These are phyloP conservation scores for Belonocnema kinseyi DNA, from an alignment of 1,140 invertebrate species.

Conservation along the genomic window DNA sequence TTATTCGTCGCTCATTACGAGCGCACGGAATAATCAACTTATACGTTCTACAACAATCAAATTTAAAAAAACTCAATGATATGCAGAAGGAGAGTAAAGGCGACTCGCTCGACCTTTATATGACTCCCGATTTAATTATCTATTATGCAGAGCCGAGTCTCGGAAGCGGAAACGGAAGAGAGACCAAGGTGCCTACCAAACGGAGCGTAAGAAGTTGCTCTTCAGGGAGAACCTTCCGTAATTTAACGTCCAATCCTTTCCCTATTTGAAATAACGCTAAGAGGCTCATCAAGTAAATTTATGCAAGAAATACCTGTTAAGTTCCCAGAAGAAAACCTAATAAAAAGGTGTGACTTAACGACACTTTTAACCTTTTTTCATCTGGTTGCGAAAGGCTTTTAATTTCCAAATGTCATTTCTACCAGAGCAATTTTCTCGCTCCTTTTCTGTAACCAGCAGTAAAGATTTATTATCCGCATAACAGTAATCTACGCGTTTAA, in stretches of 20 bases:
- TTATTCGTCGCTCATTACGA: constrained; percentile 25
- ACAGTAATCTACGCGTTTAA: constrained; percentile 24
- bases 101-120: neutral
- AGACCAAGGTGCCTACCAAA: constrained; percentile 49
- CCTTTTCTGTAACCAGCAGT: constrained; percentile 9
- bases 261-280: neutral
- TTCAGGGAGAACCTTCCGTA: neutral
- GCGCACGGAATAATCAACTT: constrained; percentile 5
- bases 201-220: constrained; percentile 31
- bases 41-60: neutral
- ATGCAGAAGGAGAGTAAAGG: neutral
- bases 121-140: constrained; percentile 41
- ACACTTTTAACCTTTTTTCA: constrained; percentile 33
- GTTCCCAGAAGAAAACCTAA: too few relatives aligned
- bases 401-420: constrained; percentile 29
- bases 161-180: constrained; percentile 57
- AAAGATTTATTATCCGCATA: constrained; percentile 29
- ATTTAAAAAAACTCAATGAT: neutral
- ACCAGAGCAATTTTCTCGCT: constrained; percentile 22
- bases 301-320: too few relatives aligned
- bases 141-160: constrained; percentile 40
- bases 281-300: too few relatives aligned
- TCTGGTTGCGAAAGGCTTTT: constrained; percentile 23
- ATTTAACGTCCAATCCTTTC: neutral
- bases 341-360: neutral